Evolutionary conservation across 2,888 invertebrate species (phyloP).

Genomic region (Andrena chrysosceles): DNA sequence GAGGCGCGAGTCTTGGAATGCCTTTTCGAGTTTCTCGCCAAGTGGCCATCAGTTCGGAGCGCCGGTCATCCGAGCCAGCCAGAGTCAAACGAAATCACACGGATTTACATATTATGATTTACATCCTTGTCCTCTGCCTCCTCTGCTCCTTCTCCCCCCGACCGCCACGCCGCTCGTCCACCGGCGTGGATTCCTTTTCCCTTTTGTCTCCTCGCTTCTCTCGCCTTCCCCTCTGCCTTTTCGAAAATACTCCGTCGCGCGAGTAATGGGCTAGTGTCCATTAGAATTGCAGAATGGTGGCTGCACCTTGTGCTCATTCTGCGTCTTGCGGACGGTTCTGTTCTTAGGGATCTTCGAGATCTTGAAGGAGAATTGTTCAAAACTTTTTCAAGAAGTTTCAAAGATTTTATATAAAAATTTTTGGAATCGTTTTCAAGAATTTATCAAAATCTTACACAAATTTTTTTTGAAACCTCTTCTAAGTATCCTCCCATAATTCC

Average conservation of each 20-base stretch:
- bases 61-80: constrained; percentile 74
- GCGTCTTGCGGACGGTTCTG: not conserved
- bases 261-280: constrained; percentile 1
- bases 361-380: too few species aligned
- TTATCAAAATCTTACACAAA: too few species aligned
- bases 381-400: too few species aligned
- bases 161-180: constrained; percentile 14
- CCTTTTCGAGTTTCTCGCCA: constrained; percentile 78
- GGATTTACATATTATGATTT: constrained; percentile 84
- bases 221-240: not conserved
- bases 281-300: constrained; percentile 7
- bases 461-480: too few species aligned
- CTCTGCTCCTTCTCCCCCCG: constrained; percentile 63
- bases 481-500: too few species aligned
- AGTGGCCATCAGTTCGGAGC: constrained; percentile 78
- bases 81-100: constrained; percentile 82
- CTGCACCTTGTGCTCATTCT: not conserved
- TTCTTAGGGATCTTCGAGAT: too few species aligned
- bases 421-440: too few species aligned
- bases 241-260: not conserved
- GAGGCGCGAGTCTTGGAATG: constrained; percentile 73
- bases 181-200: constrained; percentile 24
- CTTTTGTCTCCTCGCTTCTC: constrained; percentile 25
- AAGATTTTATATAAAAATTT: too few species aligned
- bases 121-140: constrained; percentile 82